Percentiles rank a stretch among this genome's conserved stretches.
These are phyloP conservation scores for Troides oblongomaculatus DNA, from an alignment of 2,888 invertebrate species.

Conservation along the genomic window DNA sequence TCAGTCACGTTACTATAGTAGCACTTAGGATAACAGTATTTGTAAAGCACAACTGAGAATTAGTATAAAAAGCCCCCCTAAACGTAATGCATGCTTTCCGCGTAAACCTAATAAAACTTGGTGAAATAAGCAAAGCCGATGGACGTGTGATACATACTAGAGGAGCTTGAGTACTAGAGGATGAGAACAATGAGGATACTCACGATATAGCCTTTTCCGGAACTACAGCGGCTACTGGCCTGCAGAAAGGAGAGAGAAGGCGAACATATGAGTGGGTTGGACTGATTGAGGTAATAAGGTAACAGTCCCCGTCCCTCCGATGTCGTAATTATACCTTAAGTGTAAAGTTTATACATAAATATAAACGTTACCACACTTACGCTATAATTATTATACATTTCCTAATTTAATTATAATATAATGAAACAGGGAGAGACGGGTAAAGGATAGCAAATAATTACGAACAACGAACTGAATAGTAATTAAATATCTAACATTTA, in stretches of 20 bases:
- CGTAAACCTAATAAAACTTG: conserved; percentile 31
- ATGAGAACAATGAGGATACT: conserved; percentile 82
- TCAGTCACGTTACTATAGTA: conserved; percentile 19
- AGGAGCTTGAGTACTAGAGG: conserved; percentile 47
- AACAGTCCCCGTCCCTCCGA: conserved; percentile 65
- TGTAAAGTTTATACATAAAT: neutral
- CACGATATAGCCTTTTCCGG: conserved; percentile 97
- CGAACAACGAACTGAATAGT: conserved; percentile 17
- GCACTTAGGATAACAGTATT: conserved; percentile 26
- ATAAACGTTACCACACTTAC: neutral
- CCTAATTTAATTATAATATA: neutral
- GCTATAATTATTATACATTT: neutral
- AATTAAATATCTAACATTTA: conserved; percentile 25
- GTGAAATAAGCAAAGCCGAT: conserved; percentile 40
- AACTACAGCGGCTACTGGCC: conserved; percentile 95
- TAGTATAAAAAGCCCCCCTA: conserved; percentile 24
- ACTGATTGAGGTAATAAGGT: conserved; percentile 61
- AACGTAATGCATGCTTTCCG: conserved; percentile 27
- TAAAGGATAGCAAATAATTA: conserved; percentile 28
- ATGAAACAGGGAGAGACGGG: conserved; percentile 18
- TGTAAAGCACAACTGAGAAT: conserved; percentile 21
- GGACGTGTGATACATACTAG: conserved; percentile 33
- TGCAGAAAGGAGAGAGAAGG: conserved; percentile 82
- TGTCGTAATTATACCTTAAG: neutral
- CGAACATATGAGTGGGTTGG: conserved; percentile 77